Evolutionary conservation across 2,113 vertebrate genomes (phyloP).

Genomic region (Oenanthe oenanthe): DNA sequence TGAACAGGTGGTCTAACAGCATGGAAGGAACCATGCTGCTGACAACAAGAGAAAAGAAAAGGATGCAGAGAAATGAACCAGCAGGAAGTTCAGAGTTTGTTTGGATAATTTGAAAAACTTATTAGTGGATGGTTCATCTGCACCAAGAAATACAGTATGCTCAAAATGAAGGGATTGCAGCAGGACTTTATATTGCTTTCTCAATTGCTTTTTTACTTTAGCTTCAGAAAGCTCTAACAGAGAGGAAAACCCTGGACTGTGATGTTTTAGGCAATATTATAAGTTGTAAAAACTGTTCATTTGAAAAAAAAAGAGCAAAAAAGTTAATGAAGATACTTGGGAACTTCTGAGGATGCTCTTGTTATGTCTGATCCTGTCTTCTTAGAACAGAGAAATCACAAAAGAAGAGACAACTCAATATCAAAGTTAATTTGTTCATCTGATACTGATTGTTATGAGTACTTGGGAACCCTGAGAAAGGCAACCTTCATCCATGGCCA

Average conservation of each 20-base stretch:
- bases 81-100: constrained; percentile 54
- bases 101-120: constrained; percentile 61
- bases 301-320: not conserved
- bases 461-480: not conserved
- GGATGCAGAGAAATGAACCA: constrained; percentile 49
- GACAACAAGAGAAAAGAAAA: constrained; percentile 50
- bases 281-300: not conserved
- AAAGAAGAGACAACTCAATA: not conserved
- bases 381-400: not conserved
- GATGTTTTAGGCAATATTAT: not conserved
- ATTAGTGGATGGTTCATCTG: constrained; percentile 33
- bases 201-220: not conserved
- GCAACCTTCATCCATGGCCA: not conserved
- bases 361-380: not conserved
- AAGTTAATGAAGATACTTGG: not conserved
- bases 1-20: constrained; percentile 72
- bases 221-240: not conserved
- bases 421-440: not conserved
- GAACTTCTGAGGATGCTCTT: not conserved
- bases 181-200: not conserved
- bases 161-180: not conserved
- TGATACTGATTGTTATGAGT: not conserved
- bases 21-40: constrained; percentile 36
- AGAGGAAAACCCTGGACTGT: not conserved
- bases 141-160: constrained; percentile 31